These are phyloP conservation scores for Crambe crambe DNA, from an alignment of 37 sponge, comb jelly and placozoan genomes.

Conservation along the genomic window DNA sequence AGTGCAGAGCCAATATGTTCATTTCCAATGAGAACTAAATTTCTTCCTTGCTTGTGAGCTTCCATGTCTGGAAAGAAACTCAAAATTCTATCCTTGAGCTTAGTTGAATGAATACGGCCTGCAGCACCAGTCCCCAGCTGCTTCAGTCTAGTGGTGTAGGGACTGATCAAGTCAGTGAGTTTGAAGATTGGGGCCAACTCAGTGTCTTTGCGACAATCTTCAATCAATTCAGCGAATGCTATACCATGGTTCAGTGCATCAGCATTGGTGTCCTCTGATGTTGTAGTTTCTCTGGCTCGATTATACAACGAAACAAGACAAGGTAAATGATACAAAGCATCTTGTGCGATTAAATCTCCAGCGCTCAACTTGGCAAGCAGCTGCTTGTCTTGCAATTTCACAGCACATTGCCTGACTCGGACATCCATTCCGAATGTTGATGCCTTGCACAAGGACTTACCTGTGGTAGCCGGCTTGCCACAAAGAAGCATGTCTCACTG, in stretches of 20 bases:
- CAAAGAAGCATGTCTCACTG: too few species aligned
- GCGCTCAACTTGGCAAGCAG: conserved; percentile 5
- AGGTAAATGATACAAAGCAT: conserved; percentile 25
- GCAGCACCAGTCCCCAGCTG: conserved; percentile 15
- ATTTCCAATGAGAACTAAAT: conserved; percentile 9
- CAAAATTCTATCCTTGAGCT: conserved; percentile 19
- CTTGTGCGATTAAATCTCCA: conserved; percentile 34
- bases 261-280: neutral
- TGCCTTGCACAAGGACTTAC: conserved; percentile 5
- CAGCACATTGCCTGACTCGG: conserved; percentile 23
- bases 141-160: conserved; percentile 22
- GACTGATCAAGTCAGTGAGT: conserved; percentile 7
- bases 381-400: conserved; percentile 1
- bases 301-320: too few species aligned
- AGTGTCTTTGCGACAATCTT: neutral
- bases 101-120: neutral
- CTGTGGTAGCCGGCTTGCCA: too few species aligned
- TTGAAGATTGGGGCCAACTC: conserved; percentile 8
- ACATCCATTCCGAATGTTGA: conserved; percentile 31
- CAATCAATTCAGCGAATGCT: conserved; percentile 14
- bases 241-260: neutral
- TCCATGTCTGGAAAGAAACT: conserved; percentile 27
- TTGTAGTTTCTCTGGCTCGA: conserved; percentile 12
- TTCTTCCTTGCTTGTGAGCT: conserved; percentile 27
- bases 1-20: conserved; percentile 16